Conservation (phyloP, 1,140 invertebrate species). For the Cataglyphis hispanica region DNA sequence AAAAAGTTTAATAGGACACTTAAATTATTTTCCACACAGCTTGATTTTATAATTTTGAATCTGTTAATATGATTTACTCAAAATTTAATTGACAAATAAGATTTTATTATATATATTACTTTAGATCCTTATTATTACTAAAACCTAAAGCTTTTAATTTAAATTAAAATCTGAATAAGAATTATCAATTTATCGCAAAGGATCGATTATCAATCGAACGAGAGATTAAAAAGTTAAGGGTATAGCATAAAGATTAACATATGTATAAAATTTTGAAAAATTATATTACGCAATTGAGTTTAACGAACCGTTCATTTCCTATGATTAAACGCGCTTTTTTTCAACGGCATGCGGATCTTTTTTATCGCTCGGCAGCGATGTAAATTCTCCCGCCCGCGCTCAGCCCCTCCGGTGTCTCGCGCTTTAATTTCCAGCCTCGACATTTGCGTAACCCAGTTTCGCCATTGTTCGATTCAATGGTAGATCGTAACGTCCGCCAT, state of each 20-base stretch:
- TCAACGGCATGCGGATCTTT: slow-evolving; percentile 65
- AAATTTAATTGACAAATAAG: neutral
- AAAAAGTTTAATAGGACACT: neutral
- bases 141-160: neutral
- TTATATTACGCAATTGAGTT: slow-evolving; percentile 8
- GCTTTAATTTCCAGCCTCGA: slow-evolving; percentile 85
- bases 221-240: neutral
- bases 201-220: no score
- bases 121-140: neutral
- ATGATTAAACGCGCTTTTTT: slow-evolving; percentile 60
- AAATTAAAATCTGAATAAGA: neutral
- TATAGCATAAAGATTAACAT: neutral
- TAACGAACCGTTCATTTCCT: slow-evolving; percentile 57
- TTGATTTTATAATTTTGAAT: neutral
- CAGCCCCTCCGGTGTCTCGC: slow-evolving; percentile 65
- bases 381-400: slow-evolving; percentile 6
- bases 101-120: neutral
- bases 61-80: neutral
- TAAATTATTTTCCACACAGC: neutral
- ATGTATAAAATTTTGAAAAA: slow-evolving; percentile 19
- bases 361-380: slow-evolving; percentile 42
- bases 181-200: neutral
- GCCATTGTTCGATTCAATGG: slow-evolving; percentile 86
- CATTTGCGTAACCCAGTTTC: slow-evolving; percentile 86
- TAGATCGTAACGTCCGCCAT: slow-evolving; percentile 84